Evolutionary conservation across 1,140 invertebrate species (phyloP).

Genomic region (Phocides pigmalion): DNA sequence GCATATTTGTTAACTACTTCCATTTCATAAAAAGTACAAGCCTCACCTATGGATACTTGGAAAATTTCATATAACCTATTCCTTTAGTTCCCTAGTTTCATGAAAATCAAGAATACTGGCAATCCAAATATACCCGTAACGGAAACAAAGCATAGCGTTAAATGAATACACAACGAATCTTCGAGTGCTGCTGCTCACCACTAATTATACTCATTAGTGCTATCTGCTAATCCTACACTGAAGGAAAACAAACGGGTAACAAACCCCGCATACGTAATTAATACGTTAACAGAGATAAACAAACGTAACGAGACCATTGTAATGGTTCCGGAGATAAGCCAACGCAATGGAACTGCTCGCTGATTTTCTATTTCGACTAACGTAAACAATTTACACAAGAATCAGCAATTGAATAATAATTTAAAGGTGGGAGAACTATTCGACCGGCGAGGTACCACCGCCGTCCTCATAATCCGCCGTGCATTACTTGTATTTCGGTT

Average conservation of each 20-base stretch:
- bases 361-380: background rate
- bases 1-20: no score
- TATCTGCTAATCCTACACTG: constrained; percentile 15
- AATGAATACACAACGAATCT: constrained; percentile 14
- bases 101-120: no score
- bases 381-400: background rate
- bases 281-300: constrained; percentile 20
- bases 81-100: no score
- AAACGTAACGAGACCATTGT: constrained; percentile 15
- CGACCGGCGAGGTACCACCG: no score
- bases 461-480: no score
- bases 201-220: constrained; percentile 12
- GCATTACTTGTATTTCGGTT: no score
- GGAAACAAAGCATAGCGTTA: background rate
- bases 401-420: no score
- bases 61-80: no score
- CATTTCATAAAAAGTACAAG: no score
- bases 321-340: constrained; percentile 14
- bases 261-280: constrained; percentile 16
- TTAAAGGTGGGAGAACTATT: no score
- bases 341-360: background rate
- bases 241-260: constrained; percentile 6
- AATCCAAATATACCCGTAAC: background rate
- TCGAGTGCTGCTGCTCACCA: background rate
- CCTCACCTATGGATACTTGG: no score